These are phyloP conservation scores for Odontomachus brunneus DNA, from an alignment of 1,140 invertebrate genomes.

Conservation along the genomic window DNA sequence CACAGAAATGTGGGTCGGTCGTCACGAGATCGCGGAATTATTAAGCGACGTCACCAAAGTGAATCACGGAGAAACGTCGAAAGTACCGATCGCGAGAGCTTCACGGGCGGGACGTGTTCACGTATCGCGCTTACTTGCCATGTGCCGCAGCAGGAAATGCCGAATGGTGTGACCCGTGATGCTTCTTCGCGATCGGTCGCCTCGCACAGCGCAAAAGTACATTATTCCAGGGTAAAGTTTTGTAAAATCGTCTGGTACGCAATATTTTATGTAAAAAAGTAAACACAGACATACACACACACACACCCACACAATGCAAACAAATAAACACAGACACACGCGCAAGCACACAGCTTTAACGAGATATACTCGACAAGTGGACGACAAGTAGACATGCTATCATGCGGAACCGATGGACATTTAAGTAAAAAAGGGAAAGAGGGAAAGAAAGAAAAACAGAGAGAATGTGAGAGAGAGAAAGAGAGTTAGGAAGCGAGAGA, in stretches of 20 bases:
- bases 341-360: constrained; percentile 17
- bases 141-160: not conserved
- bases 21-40: constrained; percentile 13
- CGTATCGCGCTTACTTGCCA: not conserved
- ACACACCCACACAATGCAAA: not conserved
- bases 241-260: constrained; percentile 78
- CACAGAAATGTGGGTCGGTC: constrained; percentile 6
- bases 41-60: constrained; percentile 16
- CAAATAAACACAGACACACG: constrained; percentile 27
- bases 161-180: not conserved
- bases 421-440: constrained; percentile 21
- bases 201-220: constrained; percentile 41
- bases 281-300: constrained; percentile 59
- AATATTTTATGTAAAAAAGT: constrained; percentile 82
- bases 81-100: constrained; percentile 38
- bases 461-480: constrained; percentile 33
- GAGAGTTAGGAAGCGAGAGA: not conserved
- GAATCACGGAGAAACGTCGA: constrained; percentile 19
- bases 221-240: constrained; percentile 69
- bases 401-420: not conserved
- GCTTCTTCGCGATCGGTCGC: constrained; percentile 51
- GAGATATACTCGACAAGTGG: constrained; percentile 7
- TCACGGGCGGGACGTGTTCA: not conserved
- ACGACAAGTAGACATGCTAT: constrained; percentile 9
- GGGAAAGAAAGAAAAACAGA: not conserved